phyloP scores from a whole-genome alignment of 2,797 vertebrate species.

The Sitta carolinensis region DNA sequence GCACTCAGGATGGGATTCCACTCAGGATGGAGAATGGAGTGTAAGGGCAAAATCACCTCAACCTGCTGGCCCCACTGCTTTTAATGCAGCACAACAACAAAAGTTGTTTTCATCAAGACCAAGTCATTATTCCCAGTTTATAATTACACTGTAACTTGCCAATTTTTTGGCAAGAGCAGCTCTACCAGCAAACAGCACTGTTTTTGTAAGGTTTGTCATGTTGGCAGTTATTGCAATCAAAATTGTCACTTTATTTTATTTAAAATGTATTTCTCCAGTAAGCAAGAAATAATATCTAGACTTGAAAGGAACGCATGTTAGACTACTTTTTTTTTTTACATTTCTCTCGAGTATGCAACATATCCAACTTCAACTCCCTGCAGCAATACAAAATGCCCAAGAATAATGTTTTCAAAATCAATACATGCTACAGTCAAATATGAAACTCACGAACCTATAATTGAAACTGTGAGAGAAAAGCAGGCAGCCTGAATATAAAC shows the following conservation, averaged over 20 bases:
- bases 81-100: not conserved
- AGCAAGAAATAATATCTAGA: constrained; percentile 20
- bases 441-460: constrained; percentile 30
- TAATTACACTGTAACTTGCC: constrained; percentile 28
- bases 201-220: constrained; percentile 10
- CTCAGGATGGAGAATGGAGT: not conserved
- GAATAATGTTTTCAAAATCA: constrained; percentile 58
- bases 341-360: constrained; percentile 2
- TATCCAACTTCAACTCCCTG: constrained; percentile 18
- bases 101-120: constrained; percentile 13
- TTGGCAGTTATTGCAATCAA: constrained; percentile 2
- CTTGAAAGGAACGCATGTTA: not conserved
- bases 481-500: constrained; percentile 37
- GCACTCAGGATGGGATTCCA: not conserved
- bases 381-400: constrained; percentile 35
- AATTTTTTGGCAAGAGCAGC: not conserved
- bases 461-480: constrained; percentile 40
- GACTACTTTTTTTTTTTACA: not conserved
- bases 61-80: not conserved
- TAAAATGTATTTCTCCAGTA: not conserved
- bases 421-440: constrained; percentile 20
- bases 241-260: constrained; percentile 31
- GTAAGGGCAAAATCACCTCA: not conserved
- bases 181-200: not conserved
- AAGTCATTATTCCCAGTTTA: not conserved